These are phyloP conservation scores for Monochamus alternatus DNA, from an alignment of 2,888 invertebrate species.

Conservation along the genomic window DNA sequence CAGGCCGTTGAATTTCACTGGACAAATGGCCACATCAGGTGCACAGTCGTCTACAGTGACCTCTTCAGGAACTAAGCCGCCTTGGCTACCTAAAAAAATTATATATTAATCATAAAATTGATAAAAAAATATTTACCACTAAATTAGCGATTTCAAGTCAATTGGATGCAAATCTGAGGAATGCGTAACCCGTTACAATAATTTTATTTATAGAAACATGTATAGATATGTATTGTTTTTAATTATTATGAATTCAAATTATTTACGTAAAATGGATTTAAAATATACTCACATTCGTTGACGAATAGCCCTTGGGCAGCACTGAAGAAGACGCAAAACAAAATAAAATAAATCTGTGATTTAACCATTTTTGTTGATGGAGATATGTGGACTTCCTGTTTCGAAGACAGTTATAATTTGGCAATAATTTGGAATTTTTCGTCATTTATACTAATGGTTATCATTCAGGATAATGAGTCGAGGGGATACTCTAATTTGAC, in stretches of 20 bases:
- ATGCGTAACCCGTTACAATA: too few relatives aligned
- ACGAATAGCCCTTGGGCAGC: constrained; percentile 1
- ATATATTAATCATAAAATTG: neutral
- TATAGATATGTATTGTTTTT: too few relatives aligned
- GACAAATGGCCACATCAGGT: neutral
- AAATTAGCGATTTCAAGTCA: too few relatives aligned
- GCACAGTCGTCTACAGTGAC: constrained; percentile 25
- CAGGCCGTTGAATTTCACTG: neutral
- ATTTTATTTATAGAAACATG: too few relatives aligned
- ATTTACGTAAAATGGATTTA: too few relatives aligned
- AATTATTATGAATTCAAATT: too few relatives aligned
- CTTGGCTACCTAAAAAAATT: constrained; percentile 20
- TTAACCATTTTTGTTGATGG: neutral
- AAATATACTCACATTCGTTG: constrained; percentile 30
- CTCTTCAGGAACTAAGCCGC: constrained; percentile 14
- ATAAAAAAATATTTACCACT: too few relatives aligned
- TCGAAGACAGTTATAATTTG: neutral
- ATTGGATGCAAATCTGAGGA: too few relatives aligned
- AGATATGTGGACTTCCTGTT: neutral
- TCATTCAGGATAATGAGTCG: neutral
- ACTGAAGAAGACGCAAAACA: constrained; percentile 4
- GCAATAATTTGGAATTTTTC: neutral
- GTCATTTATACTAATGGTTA: neutral
- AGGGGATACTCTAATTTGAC: neutral
- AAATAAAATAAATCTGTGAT: neutral